These are phyloP conservation scores for Spheniscus humboldti DNA, from an alignment of 2,797 vertebrate species.

Conservation along the genomic window DNA sequence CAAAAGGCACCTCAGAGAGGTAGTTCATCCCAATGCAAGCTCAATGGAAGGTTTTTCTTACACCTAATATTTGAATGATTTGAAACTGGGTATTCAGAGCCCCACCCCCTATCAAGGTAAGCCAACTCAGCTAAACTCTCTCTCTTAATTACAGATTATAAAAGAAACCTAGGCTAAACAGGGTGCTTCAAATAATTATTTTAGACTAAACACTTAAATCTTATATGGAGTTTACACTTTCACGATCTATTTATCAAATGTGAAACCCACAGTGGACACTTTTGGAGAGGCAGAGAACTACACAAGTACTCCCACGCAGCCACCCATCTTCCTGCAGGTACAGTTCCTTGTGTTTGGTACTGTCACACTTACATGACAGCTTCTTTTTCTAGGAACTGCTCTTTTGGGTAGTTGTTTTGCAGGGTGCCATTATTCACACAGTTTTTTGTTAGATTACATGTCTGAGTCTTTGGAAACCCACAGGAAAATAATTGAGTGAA, in stretches of 20 bases:
- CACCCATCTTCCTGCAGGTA: neutral
- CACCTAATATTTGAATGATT: neutral
- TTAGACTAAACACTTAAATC: neutral
- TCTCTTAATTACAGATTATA: neutral
- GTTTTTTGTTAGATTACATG: neutral
- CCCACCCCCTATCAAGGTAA: neutral
- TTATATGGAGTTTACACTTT: neutral
- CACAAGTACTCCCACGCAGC: neutral
- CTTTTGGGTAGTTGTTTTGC: neutral
- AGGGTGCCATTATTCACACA: neutral
- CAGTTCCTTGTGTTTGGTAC: neutral
- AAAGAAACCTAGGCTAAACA: neutral
- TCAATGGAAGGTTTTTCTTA: neutral
- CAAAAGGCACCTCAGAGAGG: neutral
- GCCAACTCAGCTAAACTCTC: neutral
- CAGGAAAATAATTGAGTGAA: neutral
- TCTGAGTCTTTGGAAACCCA: neutral
- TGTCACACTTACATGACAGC: too few species aligned
- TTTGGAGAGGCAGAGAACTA: neutral
- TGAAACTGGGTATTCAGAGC: neutral
- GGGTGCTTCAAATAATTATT: neutral
- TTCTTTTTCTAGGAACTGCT: neutral
- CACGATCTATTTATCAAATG: neutral
- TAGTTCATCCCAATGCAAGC: neutral
- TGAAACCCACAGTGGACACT: neutral